Evolutionary conservation across 2,888 invertebrate genomes (phyloP).

Genomic region (Brenthis ino): DNA sequence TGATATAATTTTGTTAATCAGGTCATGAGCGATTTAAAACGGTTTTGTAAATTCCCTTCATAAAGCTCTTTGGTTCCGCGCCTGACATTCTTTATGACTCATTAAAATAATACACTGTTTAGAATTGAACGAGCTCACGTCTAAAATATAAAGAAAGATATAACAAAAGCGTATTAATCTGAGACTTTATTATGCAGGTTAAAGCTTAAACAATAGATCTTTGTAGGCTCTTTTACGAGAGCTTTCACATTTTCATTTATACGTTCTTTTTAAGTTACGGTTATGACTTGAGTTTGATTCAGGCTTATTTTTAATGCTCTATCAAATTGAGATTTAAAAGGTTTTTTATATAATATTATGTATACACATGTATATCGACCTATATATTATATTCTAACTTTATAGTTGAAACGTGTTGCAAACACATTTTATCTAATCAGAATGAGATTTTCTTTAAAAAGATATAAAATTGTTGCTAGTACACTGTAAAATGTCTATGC

Average conservation of each 20-base stretch:
- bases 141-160: conserved; percentile 30
- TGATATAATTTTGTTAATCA: conserved; percentile 48
- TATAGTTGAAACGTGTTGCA: too few species aligned
- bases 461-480: too few species aligned
- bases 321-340: too few species aligned
- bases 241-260: conserved; percentile 12
- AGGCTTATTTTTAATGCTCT: background rate
- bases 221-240: conserved; percentile 11
- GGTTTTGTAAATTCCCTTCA: conserved; percentile 54
- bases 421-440: too few species aligned
- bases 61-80: conserved; percentile 48
- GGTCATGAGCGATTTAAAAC: conserved; percentile 66
- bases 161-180: conserved; percentile 23
- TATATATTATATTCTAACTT: too few species aligned
- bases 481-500: too few species aligned
- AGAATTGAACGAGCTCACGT: conserved; percentile 49
- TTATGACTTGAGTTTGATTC: conserved; percentile 9
- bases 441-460: too few species aligned
- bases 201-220: conserved; percentile 5
- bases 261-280: conserved; percentile 12
- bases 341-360: too few species aligned
- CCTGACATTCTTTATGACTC: conserved; percentile 58
- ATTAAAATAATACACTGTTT: conserved; percentile 64
- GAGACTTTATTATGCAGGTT: conserved; percentile 14
- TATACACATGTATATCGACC: too few species aligned